These are phyloP conservation scores for Chiroxiphia lanceolata DNA, from an alignment of 2,797 vertebrate species.

Conservation along the genomic window DNA sequence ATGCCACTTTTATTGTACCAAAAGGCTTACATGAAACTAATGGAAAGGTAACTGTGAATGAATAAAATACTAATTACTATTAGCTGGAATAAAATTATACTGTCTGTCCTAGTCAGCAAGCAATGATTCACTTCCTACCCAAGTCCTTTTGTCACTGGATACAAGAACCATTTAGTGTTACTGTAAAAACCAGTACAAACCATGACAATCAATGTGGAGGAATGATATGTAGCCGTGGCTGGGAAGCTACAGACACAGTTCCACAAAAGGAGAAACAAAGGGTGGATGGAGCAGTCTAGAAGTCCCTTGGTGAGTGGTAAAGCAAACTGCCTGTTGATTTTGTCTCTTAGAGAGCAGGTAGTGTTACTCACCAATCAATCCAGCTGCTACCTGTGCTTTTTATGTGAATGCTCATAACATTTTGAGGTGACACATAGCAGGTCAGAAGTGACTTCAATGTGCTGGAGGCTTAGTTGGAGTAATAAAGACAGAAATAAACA, in stretches of 20 bases:
- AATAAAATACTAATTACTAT: background rate
- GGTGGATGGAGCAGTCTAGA: background rate
- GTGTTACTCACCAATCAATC: background rate
- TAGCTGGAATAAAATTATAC: background rate
- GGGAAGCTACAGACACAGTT: background rate
- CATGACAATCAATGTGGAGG: accelerated
- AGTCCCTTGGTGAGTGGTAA: background rate
- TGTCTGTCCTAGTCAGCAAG: background rate
- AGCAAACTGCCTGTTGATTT: background rate
- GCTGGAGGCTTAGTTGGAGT: background rate
- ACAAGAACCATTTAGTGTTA: background rate
- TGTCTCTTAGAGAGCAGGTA: background rate
- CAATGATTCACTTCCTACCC: background rate
- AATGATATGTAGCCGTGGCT: background rate
- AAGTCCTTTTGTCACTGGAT: background rate
- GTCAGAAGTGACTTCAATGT: background rate
- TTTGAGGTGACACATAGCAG: background rate
- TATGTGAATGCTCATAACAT: accelerated
- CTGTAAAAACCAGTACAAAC: background rate
- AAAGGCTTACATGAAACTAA: background rate
- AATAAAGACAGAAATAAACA: background rate
- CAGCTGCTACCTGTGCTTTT: background rate
- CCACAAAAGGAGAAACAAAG: background rate
- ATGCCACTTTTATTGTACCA: background rate
- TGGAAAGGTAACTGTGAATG: background rate